Base-by-base conservation (phyloP, 2,888 invertebrate species). In the Trissoscelio sp. region DNA sequence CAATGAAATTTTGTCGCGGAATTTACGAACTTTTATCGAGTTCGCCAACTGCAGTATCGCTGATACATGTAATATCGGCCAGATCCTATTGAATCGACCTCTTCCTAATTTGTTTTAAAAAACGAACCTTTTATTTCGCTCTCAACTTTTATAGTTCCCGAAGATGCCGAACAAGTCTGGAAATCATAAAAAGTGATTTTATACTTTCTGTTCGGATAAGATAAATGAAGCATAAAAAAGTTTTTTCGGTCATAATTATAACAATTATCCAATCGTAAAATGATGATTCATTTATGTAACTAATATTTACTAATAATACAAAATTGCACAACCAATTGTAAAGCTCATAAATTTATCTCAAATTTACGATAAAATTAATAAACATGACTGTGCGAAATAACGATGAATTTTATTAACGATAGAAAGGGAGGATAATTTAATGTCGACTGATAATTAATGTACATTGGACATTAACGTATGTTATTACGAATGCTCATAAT, bases 401-500 rank as follows among this genome's bases (percentile, higher is more conserved):
- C 6, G 6, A 14, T 4, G 42, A 7, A 44, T 16, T 44, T 44
- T 14, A 44, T 24, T 24, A 5, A 24, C 24, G 24, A 31, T n/a
- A 46, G 24, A 18, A 34, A 42, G 37, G 12, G n/a, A 5, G n/a
- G 9, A 11, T 58, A 53, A 22, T 73, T 73, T 42, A 20, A 20
- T 22, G 28, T 11, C 7, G 14, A 0, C 20, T 20, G 20, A 64
- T 64, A 55, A 58, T 55, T 22, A 48, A 62, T 42, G 24, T 58
- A 16, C 42, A 51, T 31, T 46, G 53, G 39, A 34, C 37, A 64
- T 58, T 55, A 79, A 18, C 44, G 48, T 73, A 22, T 11, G 37
- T 79, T 73, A 81, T 77, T 72, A 77, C 66, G 67, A 67, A 44
- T 81, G 31, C 39, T 73, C 62, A 77, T 67, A 64, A 78, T 73